A percentile compares a stretch with the other conserved stretches of the same genome.
These are phyloP conservation scores for Sanderia malayensis DNA, from an alignment of 30 jellyfish, hydroid and myxozoan genomes.

Conservation along the genomic window DNA sequence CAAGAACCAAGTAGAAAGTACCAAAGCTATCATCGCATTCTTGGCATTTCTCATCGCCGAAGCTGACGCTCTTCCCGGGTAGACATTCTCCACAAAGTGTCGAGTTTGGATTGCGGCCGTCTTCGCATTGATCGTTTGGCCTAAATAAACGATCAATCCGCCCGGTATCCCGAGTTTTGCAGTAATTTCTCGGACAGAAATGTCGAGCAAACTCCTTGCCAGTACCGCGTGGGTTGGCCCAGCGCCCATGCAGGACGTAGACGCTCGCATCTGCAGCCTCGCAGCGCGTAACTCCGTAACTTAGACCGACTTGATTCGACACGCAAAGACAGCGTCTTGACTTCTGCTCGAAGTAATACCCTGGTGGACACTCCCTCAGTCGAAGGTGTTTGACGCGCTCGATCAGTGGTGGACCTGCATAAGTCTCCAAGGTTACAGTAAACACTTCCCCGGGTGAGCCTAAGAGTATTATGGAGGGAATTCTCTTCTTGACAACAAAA, in stretches of 20 bases:
- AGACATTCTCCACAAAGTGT: conserved; percentile 64
- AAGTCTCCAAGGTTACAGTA: conserved; percentile 44
- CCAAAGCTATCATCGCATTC: conserved; percentile 35
- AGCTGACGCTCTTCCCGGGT: conserved; percentile 36
- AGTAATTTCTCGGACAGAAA: conserved; percentile 35
- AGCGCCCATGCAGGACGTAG: conserved; percentile 57
- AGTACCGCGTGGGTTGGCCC: conserved; percentile 41
- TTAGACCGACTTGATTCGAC: conserved; percentile 24
- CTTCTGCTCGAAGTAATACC: conserved; percentile 29
- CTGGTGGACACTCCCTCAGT: conserved; percentile 61
- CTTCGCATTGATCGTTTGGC: conserved; percentile 33
- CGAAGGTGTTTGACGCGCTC: not conserved
- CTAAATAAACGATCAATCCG: conserved; percentile 27
- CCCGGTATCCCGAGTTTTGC: not conserved
- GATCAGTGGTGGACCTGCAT: conserved; percentile 48
- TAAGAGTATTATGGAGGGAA: conserved; percentile 26
- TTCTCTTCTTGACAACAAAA: conserved; percentile 38
- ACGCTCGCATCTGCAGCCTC: conserved; percentile 20
- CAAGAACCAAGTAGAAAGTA: conserved; percentile 17
- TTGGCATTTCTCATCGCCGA: conserved; percentile 68
- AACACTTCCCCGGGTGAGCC: conserved; percentile 25
- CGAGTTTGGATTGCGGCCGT: conserved; percentile 54
- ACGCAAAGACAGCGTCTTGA: conserved; percentile 40
- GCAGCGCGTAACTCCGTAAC: conserved; percentile 48
- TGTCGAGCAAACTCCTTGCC: conserved; percentile 20